Evolutionary conservation across 2,888 invertebrate species (phyloP), one percentile per base, ranked within the genome.

Genomic region (Napeogenes sylphis): DNA sequence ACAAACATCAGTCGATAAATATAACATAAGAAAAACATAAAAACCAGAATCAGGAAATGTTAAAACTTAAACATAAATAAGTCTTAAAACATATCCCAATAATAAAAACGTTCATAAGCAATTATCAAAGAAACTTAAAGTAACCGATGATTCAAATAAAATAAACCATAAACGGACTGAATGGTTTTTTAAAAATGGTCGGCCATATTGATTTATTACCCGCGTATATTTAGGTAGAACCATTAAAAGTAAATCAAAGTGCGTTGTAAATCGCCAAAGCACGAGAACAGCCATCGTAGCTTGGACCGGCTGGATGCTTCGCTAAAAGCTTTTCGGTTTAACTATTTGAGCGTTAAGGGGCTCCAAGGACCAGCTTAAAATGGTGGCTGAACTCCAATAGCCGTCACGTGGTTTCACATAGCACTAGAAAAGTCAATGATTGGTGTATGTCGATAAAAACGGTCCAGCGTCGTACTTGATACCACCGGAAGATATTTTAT

Each of bases 151-250:
- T 47, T n/a, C 21, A 47, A 51, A 51, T 51, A 51, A 51, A 51
- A 51, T 51, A 51, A 30, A 51, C 30, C 51, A 30, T 51, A 51
- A 30, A 51, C 30, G 30, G 30, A 51, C 3, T 10, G n/a, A 30
- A 51, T 51, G 51, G 51, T 51, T 51, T 51, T 30, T 51, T 51
- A 51, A 51, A 51, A 51, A 51, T 30, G 30, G 60, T 57, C 57
- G 53, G 65, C 69, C 74, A 71, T 79, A 81, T 83, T 83, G 83
- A 85, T 85, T 82, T 85, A 83, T 78, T 70, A 68, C 65, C 70
- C 73, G 77, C 80, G 80, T 82, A 67, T 62, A 68, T 67, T 68
- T 68, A 63, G 68, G 66, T 64, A 62, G 65, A 57, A 53, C 64
- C 64, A 63, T 63, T 72, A 74, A 73, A 73, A 73, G 70, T 75